Conservation (phyloP, 2,797 vertebrate genomes). For the Emydoidea blandingii region DNA sequence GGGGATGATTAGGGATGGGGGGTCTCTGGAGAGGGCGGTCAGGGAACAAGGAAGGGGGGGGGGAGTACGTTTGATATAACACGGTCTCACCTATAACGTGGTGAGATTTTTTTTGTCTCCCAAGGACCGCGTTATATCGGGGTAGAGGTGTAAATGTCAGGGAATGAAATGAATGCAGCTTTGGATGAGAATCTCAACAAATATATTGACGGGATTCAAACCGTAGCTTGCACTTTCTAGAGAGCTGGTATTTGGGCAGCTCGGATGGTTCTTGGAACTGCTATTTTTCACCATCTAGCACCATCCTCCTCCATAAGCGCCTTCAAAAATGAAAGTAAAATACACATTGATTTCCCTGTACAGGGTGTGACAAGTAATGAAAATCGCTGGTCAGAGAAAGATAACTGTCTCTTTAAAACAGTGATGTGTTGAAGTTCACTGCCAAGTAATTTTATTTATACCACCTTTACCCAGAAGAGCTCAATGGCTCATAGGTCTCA, state of each 20-base stretch:
- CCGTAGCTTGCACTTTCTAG: not conserved
- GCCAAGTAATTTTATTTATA: conserved; percentile 3
- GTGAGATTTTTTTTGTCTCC: too few relatives aligned
- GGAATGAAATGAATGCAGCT: not conserved
- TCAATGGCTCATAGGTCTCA: not conserved
- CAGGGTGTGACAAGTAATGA: not conserved
- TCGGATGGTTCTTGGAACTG: not conserved
- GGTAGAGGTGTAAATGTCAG: conserved; percentile 7
- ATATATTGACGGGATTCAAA: conserved; percentile 13
- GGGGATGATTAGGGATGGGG: too few relatives aligned
- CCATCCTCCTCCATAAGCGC: not conserved
- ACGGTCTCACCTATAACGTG: too few relatives aligned
- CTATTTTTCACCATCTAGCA: not conserved
- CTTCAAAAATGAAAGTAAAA: not conserved
- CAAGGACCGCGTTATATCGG: too few relatives aligned
- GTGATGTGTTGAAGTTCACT: not conserved
- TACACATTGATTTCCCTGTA: not conserved
- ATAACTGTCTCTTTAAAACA: conserved; percentile 18
- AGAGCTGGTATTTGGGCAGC: not conserved
- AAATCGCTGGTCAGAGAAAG: not conserved
- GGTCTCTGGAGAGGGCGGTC: too few relatives aligned
- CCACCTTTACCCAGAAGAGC: not conserved
- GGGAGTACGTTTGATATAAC: too few relatives aligned
- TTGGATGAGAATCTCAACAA: conserved; percentile 15
- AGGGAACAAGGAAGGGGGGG: too few relatives aligned